Evolutionary conservation across 1,140 invertebrate genomes (phyloP), one percentile per base, ranked within the genome.

Genomic region (Cydia splendana): DNA sequence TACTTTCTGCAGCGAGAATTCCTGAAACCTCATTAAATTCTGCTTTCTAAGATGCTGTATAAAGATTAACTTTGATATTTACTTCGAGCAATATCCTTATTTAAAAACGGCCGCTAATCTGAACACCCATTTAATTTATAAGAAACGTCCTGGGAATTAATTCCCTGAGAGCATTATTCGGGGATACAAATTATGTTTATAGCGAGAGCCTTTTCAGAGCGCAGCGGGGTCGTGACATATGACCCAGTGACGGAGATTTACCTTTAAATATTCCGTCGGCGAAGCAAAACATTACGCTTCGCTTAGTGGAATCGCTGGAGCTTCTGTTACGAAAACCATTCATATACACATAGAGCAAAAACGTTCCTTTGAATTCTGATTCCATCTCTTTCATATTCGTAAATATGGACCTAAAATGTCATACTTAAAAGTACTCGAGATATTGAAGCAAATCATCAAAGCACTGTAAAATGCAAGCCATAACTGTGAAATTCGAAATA

Each of bases 171-270:
- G 76, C 53, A 51, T 76, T 65, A 24, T 74, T 2, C 15, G 38
- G 75, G 69, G 75, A 74, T 28, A 77, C 45, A 78, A 77, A 77
- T 76, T 78, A 77, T 79, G 74, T 81, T 81, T 79, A 81, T 77
- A 65, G 45, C 65, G 28, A 2, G 71, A 79, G 78, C 75, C 78
- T 79, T 78, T 79, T 76, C 75, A 78, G 65, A 62, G 51, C 75
- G 65, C 73, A 67, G 65, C 18, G n/a, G 48, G 75, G 77, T 67
- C 77, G 77, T 78, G 77, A 78, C 75, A 76, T 75, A 76, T 76
- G 77, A 75, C 65, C 77, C 45, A 42, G 20, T 78, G 74, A 42
- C 38, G 74, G 67, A 45, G 77, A 73, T 78, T 78, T 74, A 73
- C 74, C 67, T 71, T 71, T 71, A 71, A 71, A 71, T 71, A 71